These are phyloP conservation scores for Platypus cylindrus DNA, from an alignment of 2,888 invertebrate genomes.

Conservation along the genomic window DNA sequence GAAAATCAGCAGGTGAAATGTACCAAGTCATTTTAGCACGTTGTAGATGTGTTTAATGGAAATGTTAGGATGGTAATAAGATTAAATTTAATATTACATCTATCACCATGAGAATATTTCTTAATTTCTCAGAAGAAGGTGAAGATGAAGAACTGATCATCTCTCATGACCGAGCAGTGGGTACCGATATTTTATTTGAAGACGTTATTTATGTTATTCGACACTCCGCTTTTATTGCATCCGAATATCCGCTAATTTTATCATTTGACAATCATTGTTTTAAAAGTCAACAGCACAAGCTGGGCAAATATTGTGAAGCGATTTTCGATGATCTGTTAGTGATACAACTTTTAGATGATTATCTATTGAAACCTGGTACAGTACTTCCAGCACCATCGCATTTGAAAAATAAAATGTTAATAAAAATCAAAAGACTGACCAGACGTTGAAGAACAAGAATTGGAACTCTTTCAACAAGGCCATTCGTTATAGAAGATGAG, in stretches of 20 bases:
- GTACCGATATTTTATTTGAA: constrained; percentile 96
- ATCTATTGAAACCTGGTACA: constrained; percentile 76
- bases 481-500: constrained; percentile 82
- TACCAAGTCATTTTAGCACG: constrained; percentile 95
- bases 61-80: constrained; percentile 83
- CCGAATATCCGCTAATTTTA: constrained; percentile 92
- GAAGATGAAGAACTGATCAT: constrained; percentile 99
- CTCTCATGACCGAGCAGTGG: constrained; percentile 99
- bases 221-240: constrained; percentile 97
- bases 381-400: constrained; percentile 82
- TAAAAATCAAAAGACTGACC: constrained; percentile 89
- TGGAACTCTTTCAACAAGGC: constrained; percentile 81
- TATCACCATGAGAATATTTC: not conserved
- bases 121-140: constrained; percentile 49
- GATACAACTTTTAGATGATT: constrained; percentile 76
- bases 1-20: constrained; percentile 97
- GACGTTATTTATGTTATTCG: constrained; percentile 94
- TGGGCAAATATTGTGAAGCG: constrained; percentile 99
- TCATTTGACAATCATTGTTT: constrained; percentile 99
- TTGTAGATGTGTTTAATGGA: constrained; percentile 95
- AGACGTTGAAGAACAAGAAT: constrained; percentile 89
- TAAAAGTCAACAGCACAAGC: constrained; percentile 91
- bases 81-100: not conserved
- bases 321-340: constrained; percentile 84
- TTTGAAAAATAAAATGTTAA: constrained; percentile 89